Evolutionary conservation across 1,140 invertebrate species (phyloP).

Genomic region (Nasonia giraulti): DNA sequence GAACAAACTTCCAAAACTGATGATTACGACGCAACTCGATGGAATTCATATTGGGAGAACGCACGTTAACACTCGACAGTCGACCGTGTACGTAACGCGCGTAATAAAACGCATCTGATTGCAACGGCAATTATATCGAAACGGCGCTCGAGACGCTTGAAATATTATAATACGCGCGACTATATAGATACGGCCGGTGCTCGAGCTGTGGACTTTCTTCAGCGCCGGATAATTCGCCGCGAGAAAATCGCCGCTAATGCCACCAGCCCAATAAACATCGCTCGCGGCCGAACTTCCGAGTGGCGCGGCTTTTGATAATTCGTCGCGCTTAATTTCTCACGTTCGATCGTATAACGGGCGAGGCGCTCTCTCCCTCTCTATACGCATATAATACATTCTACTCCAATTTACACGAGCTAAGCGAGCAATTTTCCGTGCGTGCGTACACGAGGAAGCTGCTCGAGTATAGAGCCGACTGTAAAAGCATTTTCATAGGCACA

Average conservation of each 20-base stretch:
- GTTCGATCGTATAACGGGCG: neutral
- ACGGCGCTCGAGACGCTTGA: no score
- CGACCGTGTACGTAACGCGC: no score
- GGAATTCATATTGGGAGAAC: no score
- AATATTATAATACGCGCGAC: neutral
- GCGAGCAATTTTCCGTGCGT: neutral
- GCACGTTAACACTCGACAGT: no score
- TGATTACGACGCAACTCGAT: no score
- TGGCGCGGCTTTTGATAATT: neutral
- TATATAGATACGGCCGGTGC: neutral
- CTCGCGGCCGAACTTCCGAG: slow-evolving; percentile 10
- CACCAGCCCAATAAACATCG: slow-evolving; percentile 13
- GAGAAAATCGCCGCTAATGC: slow-evolving; percentile 1
- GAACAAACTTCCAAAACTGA: no score
- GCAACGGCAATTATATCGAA: no score
- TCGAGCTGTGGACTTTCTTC: neutral
- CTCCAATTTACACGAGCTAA: neutral
- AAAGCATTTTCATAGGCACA: neutral
- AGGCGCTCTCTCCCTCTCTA: neutral
- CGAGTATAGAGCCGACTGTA: neutral
- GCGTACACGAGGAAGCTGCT: neutral
- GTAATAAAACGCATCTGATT: no score
- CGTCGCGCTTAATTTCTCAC: slow-evolving; percentile 7
- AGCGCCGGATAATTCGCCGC: neutral
- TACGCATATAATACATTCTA: no score